phyloP scores from a whole-genome alignment of 2,797 vertebrate species.

The Triplophysa bombifrons region DNA sequence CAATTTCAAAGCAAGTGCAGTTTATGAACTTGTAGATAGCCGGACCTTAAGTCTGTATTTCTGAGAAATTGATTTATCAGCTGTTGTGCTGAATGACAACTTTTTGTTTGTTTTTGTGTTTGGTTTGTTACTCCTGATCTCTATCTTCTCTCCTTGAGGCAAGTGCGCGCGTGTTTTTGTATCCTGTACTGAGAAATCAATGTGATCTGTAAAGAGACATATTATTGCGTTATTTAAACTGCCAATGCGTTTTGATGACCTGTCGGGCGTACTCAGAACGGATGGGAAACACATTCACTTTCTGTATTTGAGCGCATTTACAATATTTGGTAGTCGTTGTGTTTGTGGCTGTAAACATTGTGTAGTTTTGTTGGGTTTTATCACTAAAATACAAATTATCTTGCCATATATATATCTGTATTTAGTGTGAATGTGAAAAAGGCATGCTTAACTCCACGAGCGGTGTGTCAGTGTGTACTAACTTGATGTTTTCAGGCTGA shows the following conservation, averaged over 20 bases:
- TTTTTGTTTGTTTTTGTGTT: conserved; percentile 10
- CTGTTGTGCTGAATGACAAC: conserved; percentile 16
- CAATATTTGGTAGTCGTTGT: conserved; percentile 69
- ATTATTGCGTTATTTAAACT: conserved; percentile 40
- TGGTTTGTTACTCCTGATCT: conserved; percentile 21
- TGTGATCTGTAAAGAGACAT: conserved; percentile 22
- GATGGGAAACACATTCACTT: conserved; percentile 22
- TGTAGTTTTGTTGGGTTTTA: conserved; percentile 77
- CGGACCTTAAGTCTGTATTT: not conserved
- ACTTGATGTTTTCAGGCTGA: conserved; percentile 52
- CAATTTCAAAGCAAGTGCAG: not conserved
- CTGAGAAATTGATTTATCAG: conserved; percentile 10
- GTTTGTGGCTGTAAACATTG: conserved; percentile 76
- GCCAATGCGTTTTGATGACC: conserved; percentile 42
- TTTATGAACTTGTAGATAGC: not conserved
- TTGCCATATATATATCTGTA: conserved; percentile 49
- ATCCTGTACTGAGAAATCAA: conserved; percentile 39
- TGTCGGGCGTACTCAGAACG: not conserved
- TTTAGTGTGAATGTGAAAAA: conserved; percentile 53
- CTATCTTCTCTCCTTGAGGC: conserved; percentile 50
- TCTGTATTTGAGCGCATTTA: conserved; percentile 35
- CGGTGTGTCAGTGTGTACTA: conserved; percentile 45
- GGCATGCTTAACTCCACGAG: conserved; percentile 55
- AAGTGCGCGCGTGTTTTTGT: conserved; percentile 49
- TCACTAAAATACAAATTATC: conserved; percentile 68